Conservation (phyloP, 2,113 vertebrate genomes). For the Riparia riparia region DNA sequence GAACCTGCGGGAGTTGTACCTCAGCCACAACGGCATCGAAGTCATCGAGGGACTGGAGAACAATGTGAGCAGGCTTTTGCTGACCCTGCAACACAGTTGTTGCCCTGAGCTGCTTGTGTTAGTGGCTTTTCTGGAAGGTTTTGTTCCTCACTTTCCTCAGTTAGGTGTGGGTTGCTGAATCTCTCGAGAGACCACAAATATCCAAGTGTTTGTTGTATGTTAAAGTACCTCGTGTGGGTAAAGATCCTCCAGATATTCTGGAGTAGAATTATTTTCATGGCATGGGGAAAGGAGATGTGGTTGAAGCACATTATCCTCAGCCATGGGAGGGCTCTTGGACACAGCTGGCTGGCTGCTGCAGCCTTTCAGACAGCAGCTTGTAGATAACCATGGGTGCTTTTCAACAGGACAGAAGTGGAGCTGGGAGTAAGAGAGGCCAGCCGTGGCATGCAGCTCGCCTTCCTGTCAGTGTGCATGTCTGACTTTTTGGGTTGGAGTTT, state of each 20-base stretch:
- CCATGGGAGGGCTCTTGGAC: background rate
- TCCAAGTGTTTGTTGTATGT: background rate
- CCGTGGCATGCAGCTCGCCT: background rate
- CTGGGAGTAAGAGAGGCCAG: background rate
- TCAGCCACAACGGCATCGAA: slow-evolving; percentile 98
- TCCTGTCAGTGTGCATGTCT: background rate
- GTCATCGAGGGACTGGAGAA: slow-evolving; percentile 96
- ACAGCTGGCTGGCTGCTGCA: background rate
- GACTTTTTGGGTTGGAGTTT: background rate
- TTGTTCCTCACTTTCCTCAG: background rate
- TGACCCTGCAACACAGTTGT: rapidly evolving
- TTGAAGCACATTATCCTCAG: background rate
- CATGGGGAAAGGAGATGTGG: background rate
- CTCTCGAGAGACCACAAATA: background rate
- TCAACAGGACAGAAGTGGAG: background rate
- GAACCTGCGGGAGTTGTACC: slow-evolving; percentile 91
- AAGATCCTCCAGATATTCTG: background rate
- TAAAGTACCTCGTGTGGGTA: background rate
- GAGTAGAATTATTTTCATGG: background rate
- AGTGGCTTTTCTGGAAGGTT: background rate
- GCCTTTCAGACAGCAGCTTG: background rate
- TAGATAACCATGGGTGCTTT: background rate
- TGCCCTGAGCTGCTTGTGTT: background rate
- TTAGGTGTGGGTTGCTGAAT: background rate
- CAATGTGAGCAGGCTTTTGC: slow-evolving; percentile 83